Conservation (phyloP, 2,113 vertebrate species). For the Neotoma lepida region DNA sequence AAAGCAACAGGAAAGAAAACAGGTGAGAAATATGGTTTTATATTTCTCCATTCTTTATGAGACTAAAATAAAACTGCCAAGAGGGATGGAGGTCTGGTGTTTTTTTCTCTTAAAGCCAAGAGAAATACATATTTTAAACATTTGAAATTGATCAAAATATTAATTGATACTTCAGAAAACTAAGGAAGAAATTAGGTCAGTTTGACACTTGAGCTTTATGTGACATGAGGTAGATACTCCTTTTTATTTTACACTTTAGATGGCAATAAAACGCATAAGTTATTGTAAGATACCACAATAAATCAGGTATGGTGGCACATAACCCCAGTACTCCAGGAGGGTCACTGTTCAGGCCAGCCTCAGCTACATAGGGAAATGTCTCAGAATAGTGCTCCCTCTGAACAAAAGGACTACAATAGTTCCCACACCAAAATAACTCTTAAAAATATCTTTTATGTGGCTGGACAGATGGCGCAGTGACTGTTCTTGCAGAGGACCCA, state of each 20-base stretch:
- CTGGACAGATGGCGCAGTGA: not conserved
- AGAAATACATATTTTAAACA: constrained; percentile 52
- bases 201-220: not conserved
- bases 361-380: not conserved
- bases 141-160: constrained; percentile 55
- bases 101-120: constrained; percentile 11
- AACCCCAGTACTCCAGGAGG: not conserved
- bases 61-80: constrained; percentile 24
- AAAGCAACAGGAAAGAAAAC: constrained; percentile 21
- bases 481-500: not conserved
- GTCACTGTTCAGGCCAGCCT: not conserved
- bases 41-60: not conserved
- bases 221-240: too few species aligned
- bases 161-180: constrained; percentile 37
- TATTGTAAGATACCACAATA: not conserved
- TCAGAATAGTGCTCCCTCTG: not conserved
- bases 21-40: not conserved
- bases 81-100: not conserved
- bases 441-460: not conserved
- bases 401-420: not conserved
- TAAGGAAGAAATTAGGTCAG: constrained; percentile 20
- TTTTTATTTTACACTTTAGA: not conserved
- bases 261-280: not conserved
- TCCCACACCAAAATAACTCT: not conserved
- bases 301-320: not conserved